phyloP scores from a whole-genome alignment of 1,140 invertebrate species.

The Bombus confusus region DNA sequence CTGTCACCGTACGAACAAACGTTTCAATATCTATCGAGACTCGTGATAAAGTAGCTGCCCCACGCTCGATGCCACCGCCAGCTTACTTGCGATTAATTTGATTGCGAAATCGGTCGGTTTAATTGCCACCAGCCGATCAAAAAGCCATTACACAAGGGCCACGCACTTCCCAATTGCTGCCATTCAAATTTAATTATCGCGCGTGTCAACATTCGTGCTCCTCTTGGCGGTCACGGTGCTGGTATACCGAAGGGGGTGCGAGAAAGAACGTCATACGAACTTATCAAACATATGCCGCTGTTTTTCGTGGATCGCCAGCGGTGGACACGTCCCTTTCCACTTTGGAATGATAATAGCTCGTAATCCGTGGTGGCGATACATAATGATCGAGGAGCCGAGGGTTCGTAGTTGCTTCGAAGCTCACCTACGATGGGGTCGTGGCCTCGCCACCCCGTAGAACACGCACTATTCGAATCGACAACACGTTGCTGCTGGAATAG shows the following conservation, averaged over 20 bases:
- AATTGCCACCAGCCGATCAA: conserved; percentile 23
- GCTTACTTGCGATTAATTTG: background rate
- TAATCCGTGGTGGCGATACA: conserved; percentile 75
- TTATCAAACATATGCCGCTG: conserved; percentile 78
- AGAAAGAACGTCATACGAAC: conserved; percentile 66
- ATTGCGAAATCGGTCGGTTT: background rate
- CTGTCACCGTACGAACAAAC: background rate
- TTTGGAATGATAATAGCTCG: conserved; percentile 80
- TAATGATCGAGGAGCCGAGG: conserved; percentile 64
- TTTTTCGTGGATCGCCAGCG: conserved; percentile 63
- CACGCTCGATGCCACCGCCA: background rate
- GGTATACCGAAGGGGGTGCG: background rate
- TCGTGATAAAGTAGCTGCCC: background rate
- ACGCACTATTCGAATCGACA: conserved; percentile 51
- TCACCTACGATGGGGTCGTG: conserved; percentile 72
- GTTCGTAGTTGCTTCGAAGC: conserved; percentile 68
- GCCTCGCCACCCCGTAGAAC: conserved; percentile 22
- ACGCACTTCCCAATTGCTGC: conserved; percentile 59
- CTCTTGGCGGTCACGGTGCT: background rate
- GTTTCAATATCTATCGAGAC: background rate
- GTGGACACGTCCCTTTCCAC: conserved; percentile 66
- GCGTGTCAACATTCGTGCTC: conserved; percentile 62
- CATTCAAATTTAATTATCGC: conserved; percentile 65
- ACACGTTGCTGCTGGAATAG: conserved; percentile 68
- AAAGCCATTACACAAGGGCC: conserved; percentile 23